These are phyloP conservation scores for Neotoma lepida DNA, from an alignment of 2,113 vertebrate species.

Conservation along the genomic window DNA sequence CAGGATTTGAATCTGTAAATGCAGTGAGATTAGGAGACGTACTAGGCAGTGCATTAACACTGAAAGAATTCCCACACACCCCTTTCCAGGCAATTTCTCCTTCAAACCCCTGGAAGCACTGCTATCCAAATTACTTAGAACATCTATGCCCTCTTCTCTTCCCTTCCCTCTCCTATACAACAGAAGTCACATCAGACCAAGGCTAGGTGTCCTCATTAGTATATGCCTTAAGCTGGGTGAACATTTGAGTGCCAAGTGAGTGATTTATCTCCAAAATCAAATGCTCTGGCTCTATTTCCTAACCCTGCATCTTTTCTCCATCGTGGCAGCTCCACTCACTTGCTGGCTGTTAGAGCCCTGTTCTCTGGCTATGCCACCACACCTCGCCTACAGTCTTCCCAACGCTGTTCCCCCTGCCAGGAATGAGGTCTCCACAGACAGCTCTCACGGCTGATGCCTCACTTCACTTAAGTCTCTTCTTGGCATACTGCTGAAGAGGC, in stretches of 20 bases:
- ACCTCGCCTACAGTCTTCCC: neutral
- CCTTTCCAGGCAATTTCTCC: neutral
- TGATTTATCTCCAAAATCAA: slow-evolving; percentile 1
- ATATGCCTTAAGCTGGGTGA: neutral
- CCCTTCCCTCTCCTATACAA: neutral
- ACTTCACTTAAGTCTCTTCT: neutral
- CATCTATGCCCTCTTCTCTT: neutral
- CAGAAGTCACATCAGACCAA: neutral
- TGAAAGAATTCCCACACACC: neutral
- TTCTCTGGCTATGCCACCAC: neutral
- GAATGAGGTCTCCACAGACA: neutral
- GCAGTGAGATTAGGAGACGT: neutral
- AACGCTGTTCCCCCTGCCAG: neutral
- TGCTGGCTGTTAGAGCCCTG: neutral
- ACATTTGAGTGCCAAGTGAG: neutral
- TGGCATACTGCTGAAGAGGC: neutral
- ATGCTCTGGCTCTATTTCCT: neutral
- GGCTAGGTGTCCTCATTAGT: neutral
- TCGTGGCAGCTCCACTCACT: neutral
- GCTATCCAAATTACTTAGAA: neutral
- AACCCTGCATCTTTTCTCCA: neutral
- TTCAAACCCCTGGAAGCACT: neutral
- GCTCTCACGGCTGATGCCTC: neutral
- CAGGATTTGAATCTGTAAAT: slow-evolving; percentile 17
- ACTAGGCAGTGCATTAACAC: neutral